phyloP scores from a whole-genome alignment of 1,140 invertebrate species.

The Drosophila rufa region DNA sequence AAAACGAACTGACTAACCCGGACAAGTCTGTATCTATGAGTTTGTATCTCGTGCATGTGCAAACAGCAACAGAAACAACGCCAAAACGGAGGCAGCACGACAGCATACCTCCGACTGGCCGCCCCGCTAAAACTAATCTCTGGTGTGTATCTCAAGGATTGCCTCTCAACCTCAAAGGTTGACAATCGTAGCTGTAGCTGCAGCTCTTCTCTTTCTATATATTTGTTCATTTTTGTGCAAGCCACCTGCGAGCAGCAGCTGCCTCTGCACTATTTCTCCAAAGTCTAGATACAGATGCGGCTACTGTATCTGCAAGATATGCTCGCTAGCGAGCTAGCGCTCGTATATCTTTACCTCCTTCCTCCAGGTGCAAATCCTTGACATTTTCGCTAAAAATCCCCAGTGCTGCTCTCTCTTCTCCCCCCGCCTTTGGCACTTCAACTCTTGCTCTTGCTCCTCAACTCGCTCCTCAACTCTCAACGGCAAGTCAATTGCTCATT shows the following conservation, averaged over 20 bases:
- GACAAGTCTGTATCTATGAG: slow-evolving; percentile 67
- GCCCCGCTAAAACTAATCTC: slow-evolving; percentile 60
- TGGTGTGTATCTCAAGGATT: slow-evolving; percentile 75
- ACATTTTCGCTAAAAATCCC: slow-evolving; percentile 43
- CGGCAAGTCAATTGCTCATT: slow-evolving; percentile 81
- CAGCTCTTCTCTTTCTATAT: neutral
- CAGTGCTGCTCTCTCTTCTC: no score
- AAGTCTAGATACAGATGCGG: slow-evolving; percentile 47
- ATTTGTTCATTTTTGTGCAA: slow-evolving; percentile 1
- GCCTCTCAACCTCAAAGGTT: slow-evolving; percentile 57
- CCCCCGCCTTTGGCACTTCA: slow-evolving; percentile 9
- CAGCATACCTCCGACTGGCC: slow-evolving; percentile 15
- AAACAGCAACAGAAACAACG: slow-evolving; percentile 29
- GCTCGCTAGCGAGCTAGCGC: neutral
- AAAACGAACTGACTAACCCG: slow-evolving; percentile 37
- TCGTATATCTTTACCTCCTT: slow-evolving; percentile 25
- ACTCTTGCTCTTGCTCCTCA: slow-evolving; percentile 2
- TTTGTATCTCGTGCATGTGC: slow-evolving; percentile 75
- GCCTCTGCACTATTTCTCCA: slow-evolving; percentile 42
- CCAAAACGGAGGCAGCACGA: slow-evolving; percentile 47
- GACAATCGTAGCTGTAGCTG: slow-evolving; percentile 40
- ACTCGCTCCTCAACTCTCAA: slow-evolving; percentile 13
- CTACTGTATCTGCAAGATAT: slow-evolving; percentile 22
- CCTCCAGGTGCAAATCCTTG: slow-evolving; percentile 56
- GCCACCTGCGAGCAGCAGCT: slow-evolving; percentile 37